Conservation (phyloP, 1,140 invertebrate genomes). For the Drosophila carrolli region DNA sequence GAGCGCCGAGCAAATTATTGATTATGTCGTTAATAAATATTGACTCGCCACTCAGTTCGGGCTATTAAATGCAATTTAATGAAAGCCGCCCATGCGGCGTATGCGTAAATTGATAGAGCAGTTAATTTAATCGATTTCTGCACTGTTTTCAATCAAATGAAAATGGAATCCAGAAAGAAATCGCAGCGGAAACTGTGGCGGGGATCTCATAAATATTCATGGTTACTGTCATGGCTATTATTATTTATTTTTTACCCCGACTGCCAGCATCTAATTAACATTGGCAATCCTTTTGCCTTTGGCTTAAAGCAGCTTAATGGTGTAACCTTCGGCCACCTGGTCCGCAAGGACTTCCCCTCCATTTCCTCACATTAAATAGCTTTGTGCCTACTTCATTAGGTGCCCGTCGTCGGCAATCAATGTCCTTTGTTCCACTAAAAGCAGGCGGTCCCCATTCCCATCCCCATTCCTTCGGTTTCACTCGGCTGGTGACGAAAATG, state of each 20-base stretch:
- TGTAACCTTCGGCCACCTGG: slow-evolving; percentile 36
- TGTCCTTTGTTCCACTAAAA: slow-evolving; percentile 66
- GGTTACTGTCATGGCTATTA: slow-evolving; percentile 31
- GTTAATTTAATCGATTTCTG: slow-evolving; percentile 57
- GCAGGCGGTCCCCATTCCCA: slow-evolving; percentile 21
- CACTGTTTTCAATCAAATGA: slow-evolving; percentile 51
- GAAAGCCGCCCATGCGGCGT: slow-evolving; percentile 48
- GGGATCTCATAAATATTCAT: slow-evolving; percentile 63
- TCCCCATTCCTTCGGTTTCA: neutral
- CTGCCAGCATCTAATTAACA: slow-evolving; percentile 60
- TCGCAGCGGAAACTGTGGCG: slow-evolving; percentile 5
- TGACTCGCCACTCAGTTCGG: slow-evolving; percentile 56
- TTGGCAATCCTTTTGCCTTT: slow-evolving; percentile 23
- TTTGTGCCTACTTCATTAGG: slow-evolving; percentile 57
- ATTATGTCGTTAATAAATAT: slow-evolving; percentile 79
- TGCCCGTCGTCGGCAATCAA: slow-evolving; percentile 66
- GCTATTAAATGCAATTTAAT: slow-evolving; percentile 74
- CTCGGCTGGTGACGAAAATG: slow-evolving; percentile 40
- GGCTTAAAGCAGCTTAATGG: slow-evolving; percentile 39
- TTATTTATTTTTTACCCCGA: slow-evolving; percentile 22
- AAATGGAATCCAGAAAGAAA: slow-evolving; percentile 41
- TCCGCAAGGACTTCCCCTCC: neutral
- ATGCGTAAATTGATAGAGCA: slow-evolving; percentile 66
- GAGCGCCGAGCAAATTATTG: slow-evolving; percentile 59
- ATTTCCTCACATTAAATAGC: slow-evolving; percentile 47